Evolutionary conservation across 2,797 vertebrate species (phyloP).

Genomic region (Pyrocephalus nanus): DNA sequence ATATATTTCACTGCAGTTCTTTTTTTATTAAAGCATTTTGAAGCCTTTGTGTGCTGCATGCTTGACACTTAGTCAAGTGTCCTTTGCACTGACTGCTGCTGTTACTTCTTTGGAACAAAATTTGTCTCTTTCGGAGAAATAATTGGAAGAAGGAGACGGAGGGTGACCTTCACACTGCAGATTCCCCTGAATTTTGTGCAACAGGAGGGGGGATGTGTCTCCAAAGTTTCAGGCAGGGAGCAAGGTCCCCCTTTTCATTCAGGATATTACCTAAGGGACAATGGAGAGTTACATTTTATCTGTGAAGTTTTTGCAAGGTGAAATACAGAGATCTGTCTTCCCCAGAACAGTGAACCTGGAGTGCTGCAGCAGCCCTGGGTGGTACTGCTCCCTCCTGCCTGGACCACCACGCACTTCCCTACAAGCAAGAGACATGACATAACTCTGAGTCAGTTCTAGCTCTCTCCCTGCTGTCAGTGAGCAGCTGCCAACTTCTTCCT

Average conservation of each 20-base stretch:
- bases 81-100: conserved; percentile 16
- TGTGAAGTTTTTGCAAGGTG: neutral
- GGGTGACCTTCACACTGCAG: neutral
- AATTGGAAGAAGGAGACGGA: neutral
- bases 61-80: conserved; percentile 25
- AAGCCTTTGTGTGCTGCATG: neutral
- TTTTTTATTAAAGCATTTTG: neutral
- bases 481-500: neutral
- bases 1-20: neutral
- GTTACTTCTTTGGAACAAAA: neutral
- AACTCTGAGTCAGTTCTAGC: neutral
- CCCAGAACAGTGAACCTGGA: neutral
- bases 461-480: neutral
- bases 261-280: neutral
- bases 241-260: neutral
- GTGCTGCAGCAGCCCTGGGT: neutral
- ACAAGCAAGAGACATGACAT: neutral
- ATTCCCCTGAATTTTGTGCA: neutral
- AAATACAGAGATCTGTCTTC: neutral
- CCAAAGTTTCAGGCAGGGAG: neutral
- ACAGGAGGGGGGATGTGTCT: neutral
- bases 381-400: neutral
- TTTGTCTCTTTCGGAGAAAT: neutral
- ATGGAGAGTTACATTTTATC: neutral
- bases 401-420: neutral